phyloP scores from a whole-genome alignment of 2,888 invertebrate species.

The Phaonia tiefii region DNA sequence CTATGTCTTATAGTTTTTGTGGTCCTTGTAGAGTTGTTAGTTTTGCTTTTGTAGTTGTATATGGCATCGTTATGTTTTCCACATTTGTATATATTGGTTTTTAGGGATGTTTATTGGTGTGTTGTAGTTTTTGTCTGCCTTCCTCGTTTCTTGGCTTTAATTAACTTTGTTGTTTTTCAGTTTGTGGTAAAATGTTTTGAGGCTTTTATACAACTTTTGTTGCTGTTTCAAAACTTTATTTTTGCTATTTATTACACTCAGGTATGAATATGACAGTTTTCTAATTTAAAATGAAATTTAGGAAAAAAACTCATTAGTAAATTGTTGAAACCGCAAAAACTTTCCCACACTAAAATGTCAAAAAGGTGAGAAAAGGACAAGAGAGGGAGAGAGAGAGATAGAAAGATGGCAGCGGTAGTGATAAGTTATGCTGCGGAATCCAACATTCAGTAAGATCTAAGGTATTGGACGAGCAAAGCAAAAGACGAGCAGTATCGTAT shows the following conservation, averaged over 20 bases:
- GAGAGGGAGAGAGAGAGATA: no score
- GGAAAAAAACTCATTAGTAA: not conserved
- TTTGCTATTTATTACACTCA: not conserved
- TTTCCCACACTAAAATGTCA: constrained; percentile 3
- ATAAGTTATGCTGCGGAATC: no score
- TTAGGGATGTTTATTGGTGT: constrained; percentile 10
- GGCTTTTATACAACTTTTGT: no score
- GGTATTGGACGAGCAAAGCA: no score
- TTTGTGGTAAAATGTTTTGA: not conserved
- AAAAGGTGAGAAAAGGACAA: no score
- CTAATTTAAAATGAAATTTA: not conserved
- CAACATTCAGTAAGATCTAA: no score
- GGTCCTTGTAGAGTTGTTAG: no score
- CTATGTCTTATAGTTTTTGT: constrained; percentile 26
- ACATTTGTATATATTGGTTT: not conserved
- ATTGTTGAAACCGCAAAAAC: not conserved
- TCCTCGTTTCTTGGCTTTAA: not conserved
- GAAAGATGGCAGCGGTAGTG: no score
- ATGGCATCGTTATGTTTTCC: constrained; percentile 6
- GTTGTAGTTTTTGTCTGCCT: not conserved
- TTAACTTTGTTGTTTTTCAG: constrained; percentile 12
- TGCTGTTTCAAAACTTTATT: not conserved
- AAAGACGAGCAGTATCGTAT: no score
- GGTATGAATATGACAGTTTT: constrained; percentile 29
- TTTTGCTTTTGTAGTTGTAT: no score